Conservation (phyloP, 2,797 vertebrate genomes). For the Characodon lateralis region DNA sequence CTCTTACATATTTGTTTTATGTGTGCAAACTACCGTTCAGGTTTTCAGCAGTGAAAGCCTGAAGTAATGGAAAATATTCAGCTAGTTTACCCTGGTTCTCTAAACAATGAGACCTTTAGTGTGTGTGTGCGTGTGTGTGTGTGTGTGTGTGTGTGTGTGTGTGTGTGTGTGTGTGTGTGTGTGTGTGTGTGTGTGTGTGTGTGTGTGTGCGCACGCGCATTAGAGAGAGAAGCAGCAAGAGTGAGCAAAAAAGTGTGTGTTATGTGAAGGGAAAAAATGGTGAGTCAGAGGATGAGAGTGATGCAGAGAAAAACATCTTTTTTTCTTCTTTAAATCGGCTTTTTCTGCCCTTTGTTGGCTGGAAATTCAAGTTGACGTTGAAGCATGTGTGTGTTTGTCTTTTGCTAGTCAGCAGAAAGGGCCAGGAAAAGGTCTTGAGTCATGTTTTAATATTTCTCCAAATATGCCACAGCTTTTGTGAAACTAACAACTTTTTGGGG, state of each 20-base stretch:
- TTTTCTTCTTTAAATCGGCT: conserved; percentile 35
- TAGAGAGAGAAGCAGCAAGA: neutral
- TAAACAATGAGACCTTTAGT: conserved; percentile 78
- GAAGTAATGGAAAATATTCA: conserved; percentile 87
- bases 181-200: conserved; percentile 49
- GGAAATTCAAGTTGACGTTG: conserved; percentile 51
- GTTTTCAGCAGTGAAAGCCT: conserved; percentile 62
- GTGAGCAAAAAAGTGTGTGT: conserved; percentile 13
- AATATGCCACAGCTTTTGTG: conserved; percentile 12
- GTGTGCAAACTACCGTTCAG: conserved; percentile 38
- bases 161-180: conserved; percentile 39
- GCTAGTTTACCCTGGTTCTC: conserved; percentile 80
- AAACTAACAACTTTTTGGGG: conserved; percentile 19
- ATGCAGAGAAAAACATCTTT: conserved; percentile 60
- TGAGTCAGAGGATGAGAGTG: conserved; percentile 51
- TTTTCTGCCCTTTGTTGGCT: conserved; percentile 55
- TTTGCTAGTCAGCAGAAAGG: conserved; percentile 53
- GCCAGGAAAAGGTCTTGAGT: conserved; percentile 28
- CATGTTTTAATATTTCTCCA: conserved; percentile 41
- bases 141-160: conserved; percentile 39
- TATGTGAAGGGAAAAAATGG: conserved; percentile 17
- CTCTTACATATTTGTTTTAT: conserved; percentile 25
- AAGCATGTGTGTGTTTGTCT: conserved; percentile 17
- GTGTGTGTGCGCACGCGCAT: neutral
- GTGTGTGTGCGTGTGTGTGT: conserved; percentile 42